Base-by-base conservation (phyloP, 1,140 invertebrate species). In the Drosophila bocqueti region DNA sequence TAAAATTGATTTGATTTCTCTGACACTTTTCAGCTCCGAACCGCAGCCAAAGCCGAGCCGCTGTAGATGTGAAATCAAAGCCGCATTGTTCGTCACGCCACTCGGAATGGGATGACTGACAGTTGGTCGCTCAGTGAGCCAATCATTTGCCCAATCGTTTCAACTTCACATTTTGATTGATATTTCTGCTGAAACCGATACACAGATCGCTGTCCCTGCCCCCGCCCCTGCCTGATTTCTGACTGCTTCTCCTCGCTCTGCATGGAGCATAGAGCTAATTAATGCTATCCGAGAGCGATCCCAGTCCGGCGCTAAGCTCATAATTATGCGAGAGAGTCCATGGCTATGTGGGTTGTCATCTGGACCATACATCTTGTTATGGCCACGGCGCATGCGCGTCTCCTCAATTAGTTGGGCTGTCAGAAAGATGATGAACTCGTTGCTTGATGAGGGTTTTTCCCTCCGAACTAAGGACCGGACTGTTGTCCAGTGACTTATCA, bases 401-500 rank as follows among this genome's bases (percentile, higher is more conserved):
- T 92, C 77, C 81, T 87, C 89, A 91, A 91, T 91, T 92, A 92
- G 91, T 85, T 92, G 86, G 87, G 91, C 91, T 92, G 91, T 92
- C 91, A 92, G 74, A 92, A 92, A 92, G 91, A 92, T 91, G 91
- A 92, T 92, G 91, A 92, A 91, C 91, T 91, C 83, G 86, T 84
- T 89, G 81, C 83, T 92, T 92, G 91, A 92, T 92, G 90, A 92
- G 91, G 91, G 91, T 92, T 80, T 83, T 76, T 67, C 55, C 45
- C 50, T 49, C 21, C 59, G 43, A 57, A 31, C 46, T n/a, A 50
- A 77, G 74, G 74, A 62, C 69, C 54, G 59, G 46, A 45, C 76
- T 61, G 59, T 66, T 84, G 78, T 81, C 81, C 82, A 82, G 73
- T 80, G 85, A 90, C 85, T 90, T 90, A 90, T 90, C 85, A 90